These are phyloP conservation scores for Nilaparvata lugens DNA, from an alignment of 1,140 invertebrate species.

Conservation along the genomic window DNA sequence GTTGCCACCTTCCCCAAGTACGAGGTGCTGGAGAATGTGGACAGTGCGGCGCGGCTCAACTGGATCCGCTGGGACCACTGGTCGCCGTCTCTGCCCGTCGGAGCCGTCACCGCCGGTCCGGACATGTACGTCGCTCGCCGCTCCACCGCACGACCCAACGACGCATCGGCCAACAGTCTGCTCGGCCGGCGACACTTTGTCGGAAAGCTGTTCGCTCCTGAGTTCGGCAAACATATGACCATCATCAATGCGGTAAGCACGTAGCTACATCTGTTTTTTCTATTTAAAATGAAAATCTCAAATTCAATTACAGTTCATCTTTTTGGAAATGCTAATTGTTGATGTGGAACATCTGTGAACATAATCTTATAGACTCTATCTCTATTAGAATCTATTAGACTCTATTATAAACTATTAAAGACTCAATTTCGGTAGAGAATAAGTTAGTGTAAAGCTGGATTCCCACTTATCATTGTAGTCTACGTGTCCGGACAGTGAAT, in stretches of 20 bases:
- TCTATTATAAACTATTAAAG: too few relatives aligned
- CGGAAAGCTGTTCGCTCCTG: constrained; percentile 51
- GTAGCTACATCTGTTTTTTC: too few relatives aligned
- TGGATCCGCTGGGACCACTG: constrained; percentile 65
- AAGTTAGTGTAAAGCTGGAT: too few relatives aligned
- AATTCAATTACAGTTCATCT: too few relatives aligned
- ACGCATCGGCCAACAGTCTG: constrained; percentile 6
- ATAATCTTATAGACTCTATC: too few relatives aligned
- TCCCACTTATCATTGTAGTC: too few relatives aligned
- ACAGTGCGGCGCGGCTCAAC: constrained; percentile 58
- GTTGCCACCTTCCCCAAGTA: constrained; percentile 50
- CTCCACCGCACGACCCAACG: neutral
- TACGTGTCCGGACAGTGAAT: too few relatives aligned
- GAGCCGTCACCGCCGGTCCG: constrained; percentile 49
- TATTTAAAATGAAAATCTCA: too few relatives aligned
- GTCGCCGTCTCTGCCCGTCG: constrained; percentile 42
- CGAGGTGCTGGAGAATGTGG: constrained; percentile 66
- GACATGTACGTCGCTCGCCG: constrained; percentile 28
- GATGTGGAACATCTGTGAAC: too few relatives aligned
- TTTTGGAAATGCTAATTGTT: too few relatives aligned
- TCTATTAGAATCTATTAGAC: too few relatives aligned
- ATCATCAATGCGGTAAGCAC: constrained; percentile 47
- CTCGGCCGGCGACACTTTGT: constrained; percentile 47
- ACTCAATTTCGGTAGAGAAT: too few relatives aligned
- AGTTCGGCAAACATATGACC: constrained; percentile 49